Percentiles rank a stretch among this genome's conserved stretches.
These are phyloP conservation scores for Synanthedon formicaeformis DNA, from an alignment of 2,888 invertebrate species.

Conservation along the genomic window DNA sequence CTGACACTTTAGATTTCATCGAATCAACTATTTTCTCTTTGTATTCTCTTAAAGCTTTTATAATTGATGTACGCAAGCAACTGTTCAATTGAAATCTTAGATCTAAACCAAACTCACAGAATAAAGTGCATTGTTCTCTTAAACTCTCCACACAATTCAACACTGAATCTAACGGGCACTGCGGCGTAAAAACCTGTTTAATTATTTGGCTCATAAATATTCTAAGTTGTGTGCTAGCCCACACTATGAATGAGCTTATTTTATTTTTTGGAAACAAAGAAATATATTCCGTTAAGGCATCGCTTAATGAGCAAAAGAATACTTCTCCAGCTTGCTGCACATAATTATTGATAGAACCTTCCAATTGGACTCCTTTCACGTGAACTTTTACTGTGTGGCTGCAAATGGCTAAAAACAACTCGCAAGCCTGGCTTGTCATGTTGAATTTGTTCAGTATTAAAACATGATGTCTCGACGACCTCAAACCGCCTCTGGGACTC, in stretches of 20 bases:
- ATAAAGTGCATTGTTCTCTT: constrained; percentile 75
- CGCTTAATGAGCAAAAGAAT: constrained; percentile 84
- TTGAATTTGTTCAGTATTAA: constrained; percentile 83
- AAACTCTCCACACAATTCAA: constrained; percentile 89
- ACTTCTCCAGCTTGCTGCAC: constrained; percentile 85
- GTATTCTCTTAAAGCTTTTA: constrained; percentile 80
- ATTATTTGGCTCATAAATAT: constrained; percentile 84
- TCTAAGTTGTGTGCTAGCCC: constrained; percentile 88
- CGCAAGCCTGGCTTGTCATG: constrained; percentile 79
- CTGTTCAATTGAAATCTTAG: constrained; percentile 92
- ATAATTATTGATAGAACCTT: constrained; percentile 84
- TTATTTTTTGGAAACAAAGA: constrained; percentile 83
- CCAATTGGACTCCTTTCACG: constrained; percentile 82
- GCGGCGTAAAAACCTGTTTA: constrained; percentile 91
- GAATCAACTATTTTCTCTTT: constrained; percentile 86
- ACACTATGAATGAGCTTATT: constrained; percentile 80
- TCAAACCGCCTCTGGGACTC: constrained; percentile 89
- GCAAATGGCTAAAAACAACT: constrained; percentile 84
- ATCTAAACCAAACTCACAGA: constrained; percentile 84
- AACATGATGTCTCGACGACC: constrained; percentile 87
- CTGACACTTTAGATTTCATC: constrained; percentile 78
- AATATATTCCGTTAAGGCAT: constrained; percentile 72
- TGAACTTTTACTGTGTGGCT: constrained; percentile 85
- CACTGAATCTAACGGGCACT: constrained; percentile 84
- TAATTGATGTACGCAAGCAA: constrained; percentile 81